Base-by-base conservation (phyloP, 2,888 invertebrate species). In the Branchellion lobata region DNA sequence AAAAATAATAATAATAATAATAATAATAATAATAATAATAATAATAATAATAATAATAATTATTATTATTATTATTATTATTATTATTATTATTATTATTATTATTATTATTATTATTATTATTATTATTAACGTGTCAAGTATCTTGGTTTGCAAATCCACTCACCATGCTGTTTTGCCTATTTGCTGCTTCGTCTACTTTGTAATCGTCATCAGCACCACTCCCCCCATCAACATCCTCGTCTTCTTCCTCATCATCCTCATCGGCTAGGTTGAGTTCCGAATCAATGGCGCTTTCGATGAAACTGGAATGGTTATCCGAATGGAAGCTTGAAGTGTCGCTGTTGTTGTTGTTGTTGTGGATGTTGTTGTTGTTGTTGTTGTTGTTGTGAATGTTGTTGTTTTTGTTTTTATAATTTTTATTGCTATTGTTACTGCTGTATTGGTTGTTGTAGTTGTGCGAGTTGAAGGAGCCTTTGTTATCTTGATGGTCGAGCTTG, bases 201-300 rank as follows among this genome's bases (percentile, higher is more conserved):
- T 24, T 57, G 5, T 24, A 14, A 57, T 57, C 61, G 24, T 5
- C 24, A 57, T 57, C 24, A 57, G 5, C 5, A 57, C 21, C 61
- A 57, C 21, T n/a, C n/a, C 24, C 61, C 5, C 21, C 24, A 57
- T 57, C 5, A 8, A 18, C 61, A 57, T 57, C 61, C 5, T 57
- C 61, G 21, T 57, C 61, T 14, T 57, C 61, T 8, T 47, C 47
- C 21, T 57, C 61, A n/a, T n/a, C 61, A 24, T 57, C 61, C 21
- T 57, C 61, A 57, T 57, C n/a, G n/a, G 61, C 61, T n/a, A 57
- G 61, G 21, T 57, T 57, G 11, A 57, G 5, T n/a, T 57, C 61
- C 24, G 61, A 57, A n/a, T 57, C 61, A 5, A 57, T 57, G 24
- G 24, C 61, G 21, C 61, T 57, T n/a, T 57, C 61, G 21, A 57